phyloP scores from a whole-genome alignment of 2,888 invertebrate genomes.

The Nycteola revayana region DNA sequence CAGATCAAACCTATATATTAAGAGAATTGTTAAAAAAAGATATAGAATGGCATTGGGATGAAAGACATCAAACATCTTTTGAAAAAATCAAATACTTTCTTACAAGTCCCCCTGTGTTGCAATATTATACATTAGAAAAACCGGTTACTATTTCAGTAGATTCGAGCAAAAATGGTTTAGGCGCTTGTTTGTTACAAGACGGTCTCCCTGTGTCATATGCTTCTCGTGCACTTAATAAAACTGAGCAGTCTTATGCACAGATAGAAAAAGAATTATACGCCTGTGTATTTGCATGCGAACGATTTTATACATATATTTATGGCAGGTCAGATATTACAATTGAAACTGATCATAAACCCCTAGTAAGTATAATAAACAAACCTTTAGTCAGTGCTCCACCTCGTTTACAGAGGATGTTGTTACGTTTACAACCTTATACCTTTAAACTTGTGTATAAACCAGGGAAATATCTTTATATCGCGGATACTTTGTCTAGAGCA shows the following conservation, averaged over 20 bases:
- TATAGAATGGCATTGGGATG: slow-evolving; percentile 23
- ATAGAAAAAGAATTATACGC: slow-evolving; percentile 27
- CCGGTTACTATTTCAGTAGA: slow-evolving; percentile 13
- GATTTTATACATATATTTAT: slow-evolving; percentile 6
- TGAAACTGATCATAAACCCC: slow-evolving; percentile 17
- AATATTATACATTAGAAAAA: slow-evolving; percentile 19
- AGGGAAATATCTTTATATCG: slow-evolving; percentile 23
- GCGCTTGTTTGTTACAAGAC: slow-evolving; percentile 24
- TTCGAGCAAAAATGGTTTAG: slow-evolving; percentile 22
- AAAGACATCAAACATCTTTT: slow-evolving; percentile 12
- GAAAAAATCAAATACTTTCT: slow-evolving; percentile 8
- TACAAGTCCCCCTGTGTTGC: slow-evolving; percentile 15
- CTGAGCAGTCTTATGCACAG: slow-evolving; percentile 21
- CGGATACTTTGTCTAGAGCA: slow-evolving; percentile 23
- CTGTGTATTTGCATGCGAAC: slow-evolving; percentile 13
- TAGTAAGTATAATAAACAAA: slow-evolving; percentile 18
- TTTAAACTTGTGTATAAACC: no score
- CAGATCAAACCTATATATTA: slow-evolving; percentile 26
- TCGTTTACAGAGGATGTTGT: slow-evolving; percentile 22
- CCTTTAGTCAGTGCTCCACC: slow-evolving; percentile 10
- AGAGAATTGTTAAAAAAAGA: no score
- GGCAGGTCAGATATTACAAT: slow-evolving; percentile 13
- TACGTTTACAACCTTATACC: slow-evolving; percentile 24
- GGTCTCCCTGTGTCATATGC: slow-evolving; percentile 24
- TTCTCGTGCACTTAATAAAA: slow-evolving; percentile 18